Percentiles rank a stretch among this genome's conserved stretches.
These are phyloP conservation scores for Myripristis murdjan DNA, from an alignment of 2,797 vertebrate species.

Conservation along the genomic window DNA sequence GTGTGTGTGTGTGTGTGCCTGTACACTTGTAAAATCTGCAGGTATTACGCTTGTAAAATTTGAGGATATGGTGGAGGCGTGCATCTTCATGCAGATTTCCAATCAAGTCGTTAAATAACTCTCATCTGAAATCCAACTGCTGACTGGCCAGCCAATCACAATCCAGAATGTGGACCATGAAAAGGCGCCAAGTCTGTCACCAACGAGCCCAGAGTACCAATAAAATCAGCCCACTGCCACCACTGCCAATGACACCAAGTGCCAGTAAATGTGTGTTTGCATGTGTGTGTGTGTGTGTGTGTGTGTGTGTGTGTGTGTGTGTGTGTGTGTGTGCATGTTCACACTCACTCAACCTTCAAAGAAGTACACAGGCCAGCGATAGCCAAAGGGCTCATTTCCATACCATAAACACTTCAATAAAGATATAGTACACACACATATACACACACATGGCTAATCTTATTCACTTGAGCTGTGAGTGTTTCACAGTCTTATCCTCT, in stretches of 20 bases:
- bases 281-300: constrained; percentile 23
- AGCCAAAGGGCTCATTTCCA: constrained; percentile 73
- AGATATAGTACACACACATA: constrained; percentile 26
- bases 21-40: constrained; percentile 6
- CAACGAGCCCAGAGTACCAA: constrained; percentile 42
- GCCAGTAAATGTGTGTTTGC: constrained; percentile 16
- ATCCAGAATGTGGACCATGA: constrained; percentile 41
- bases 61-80: background rate
- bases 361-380: constrained; percentile 34
- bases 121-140: constrained; percentile 31
- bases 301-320: constrained; percentile 17
- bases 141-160: constrained; percentile 46
- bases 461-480: constrained; percentile 66
- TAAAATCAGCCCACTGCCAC: constrained; percentile 55
- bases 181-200: constrained; percentile 44
- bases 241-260: constrained; percentile 46
- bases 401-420: constrained; percentile 72
- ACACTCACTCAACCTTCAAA: constrained; percentile 66
- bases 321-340: constrained; percentile 40
- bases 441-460: constrained; percentile 57
- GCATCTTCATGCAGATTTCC: constrained; percentile 19
- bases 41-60: no score
- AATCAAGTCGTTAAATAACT: constrained; percentile 26
- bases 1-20: constrained; percentile 22
- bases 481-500: constrained; percentile 44